Conservation (phyloP, 2,888 invertebrate genomes). For the Chloroclysta siterata region DNA sequence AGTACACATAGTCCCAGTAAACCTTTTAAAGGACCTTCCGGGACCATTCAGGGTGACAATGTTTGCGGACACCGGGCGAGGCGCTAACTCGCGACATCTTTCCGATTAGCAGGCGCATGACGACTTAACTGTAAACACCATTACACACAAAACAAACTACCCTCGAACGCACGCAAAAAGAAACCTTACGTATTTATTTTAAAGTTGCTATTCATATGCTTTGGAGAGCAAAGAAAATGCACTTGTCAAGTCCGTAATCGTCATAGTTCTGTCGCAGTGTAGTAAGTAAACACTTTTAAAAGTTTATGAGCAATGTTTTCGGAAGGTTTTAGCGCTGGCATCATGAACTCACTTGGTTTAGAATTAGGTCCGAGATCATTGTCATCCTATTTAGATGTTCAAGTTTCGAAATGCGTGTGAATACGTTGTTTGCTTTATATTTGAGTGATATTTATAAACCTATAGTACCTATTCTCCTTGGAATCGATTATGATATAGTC, state of each 20-base stretch:
- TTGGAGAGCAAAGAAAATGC: conserved; percentile 38
- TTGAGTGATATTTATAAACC: conserved; percentile 35
- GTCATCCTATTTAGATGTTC: conserved; percentile 62
- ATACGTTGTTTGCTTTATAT: conserved; percentile 43
- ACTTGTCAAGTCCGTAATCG: conserved; percentile 67
- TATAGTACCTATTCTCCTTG: not conserved
- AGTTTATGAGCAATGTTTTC: conserved; percentile 81
- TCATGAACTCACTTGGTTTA: conserved; percentile 76
- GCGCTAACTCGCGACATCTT: conserved; percentile 82
- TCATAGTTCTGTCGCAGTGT: conserved; percentile 76
- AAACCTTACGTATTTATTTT: conserved; percentile 32
- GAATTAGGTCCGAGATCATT: conserved; percentile 71
- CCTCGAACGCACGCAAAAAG: conserved; percentile 15
- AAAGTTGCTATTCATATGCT: not conserved
- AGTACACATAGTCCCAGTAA: conserved; percentile 15
- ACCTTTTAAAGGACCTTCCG: conserved; percentile 45
- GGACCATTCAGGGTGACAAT: conserved; percentile 76
- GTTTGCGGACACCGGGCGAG: conserved; percentile 83
- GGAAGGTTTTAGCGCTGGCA: conserved; percentile 76
- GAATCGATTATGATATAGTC: not conserved
- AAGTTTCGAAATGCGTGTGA: conserved; percentile 66
- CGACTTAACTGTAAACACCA: conserved; percentile 82
- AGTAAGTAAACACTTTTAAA: conserved; percentile 81
- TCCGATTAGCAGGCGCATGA: conserved; percentile 78
- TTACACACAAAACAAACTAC: conserved; percentile 55